Percentiles rank a stretch among this genome's conserved stretches.
These are phyloP conservation scores for Ennomos erosarius DNA, from an alignment of 2,888 invertebrate species.

Conservation along the genomic window DNA sequence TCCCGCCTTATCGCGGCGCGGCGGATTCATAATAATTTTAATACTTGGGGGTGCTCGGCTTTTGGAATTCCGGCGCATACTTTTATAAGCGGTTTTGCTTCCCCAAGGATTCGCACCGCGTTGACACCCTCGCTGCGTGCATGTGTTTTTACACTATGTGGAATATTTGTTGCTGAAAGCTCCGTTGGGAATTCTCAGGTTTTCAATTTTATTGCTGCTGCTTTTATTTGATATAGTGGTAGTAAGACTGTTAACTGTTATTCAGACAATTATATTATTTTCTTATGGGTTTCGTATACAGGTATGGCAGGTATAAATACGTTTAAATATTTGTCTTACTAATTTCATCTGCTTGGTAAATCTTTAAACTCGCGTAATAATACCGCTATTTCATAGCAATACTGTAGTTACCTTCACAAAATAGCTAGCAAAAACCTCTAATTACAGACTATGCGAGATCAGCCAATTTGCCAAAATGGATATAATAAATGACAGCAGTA, in stretches of 20 bases:
- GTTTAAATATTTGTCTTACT: too few species aligned
- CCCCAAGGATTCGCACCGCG: constrained; percentile 56
- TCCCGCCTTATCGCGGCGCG: constrained; percentile 72
- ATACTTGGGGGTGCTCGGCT: constrained; percentile 62
- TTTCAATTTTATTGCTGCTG: constrained; percentile 40
- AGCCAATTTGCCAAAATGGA: constrained; percentile 83
- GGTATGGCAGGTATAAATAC: too few species aligned
- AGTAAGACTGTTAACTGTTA: constrained; percentile 12
- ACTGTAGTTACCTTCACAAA: constrained; percentile 40
- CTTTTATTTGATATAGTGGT: constrained; percentile 55
- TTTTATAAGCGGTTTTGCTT: constrained; percentile 71
- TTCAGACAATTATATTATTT: too few species aligned
- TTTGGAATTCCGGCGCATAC: constrained; percentile 67
- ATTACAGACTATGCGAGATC: constrained; percentile 68
- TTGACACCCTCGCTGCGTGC: constrained; percentile 71
- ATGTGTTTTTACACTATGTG: constrained; percentile 60
- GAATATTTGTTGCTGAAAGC: constrained; percentile 61
- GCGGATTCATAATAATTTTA: constrained; percentile 84
- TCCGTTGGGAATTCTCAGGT: constrained; percentile 61
- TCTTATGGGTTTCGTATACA: too few species aligned
- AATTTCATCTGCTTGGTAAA: too few species aligned
- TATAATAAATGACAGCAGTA: constrained; percentile 84
- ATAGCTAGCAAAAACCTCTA: constrained; percentile 52
- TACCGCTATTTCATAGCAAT: constrained; percentile 19
- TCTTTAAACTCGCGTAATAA: too few species aligned